These are phyloP conservation scores for Sialia sialis DNA, from an alignment of 2,113 vertebrate genomes.

Conservation along the genomic window DNA sequence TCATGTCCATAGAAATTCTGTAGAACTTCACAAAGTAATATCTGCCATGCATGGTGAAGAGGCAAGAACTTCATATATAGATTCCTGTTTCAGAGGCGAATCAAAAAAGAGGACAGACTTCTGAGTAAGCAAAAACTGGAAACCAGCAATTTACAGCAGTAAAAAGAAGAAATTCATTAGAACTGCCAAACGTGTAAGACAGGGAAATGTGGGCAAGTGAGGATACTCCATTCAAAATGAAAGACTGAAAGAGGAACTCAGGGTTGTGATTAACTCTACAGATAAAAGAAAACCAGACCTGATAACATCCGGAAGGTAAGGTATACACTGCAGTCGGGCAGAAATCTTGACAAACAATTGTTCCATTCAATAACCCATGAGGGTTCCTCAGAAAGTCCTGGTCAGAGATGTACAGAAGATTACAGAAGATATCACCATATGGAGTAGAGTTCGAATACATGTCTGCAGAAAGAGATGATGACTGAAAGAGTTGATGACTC, in stretches of 20 bases:
- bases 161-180: not conserved
- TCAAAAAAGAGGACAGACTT: not conserved
- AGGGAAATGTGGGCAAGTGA: not conserved
- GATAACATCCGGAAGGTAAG: not conserved
- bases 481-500: not conserved
- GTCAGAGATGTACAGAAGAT: fast-evolving
- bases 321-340: fast-evolving
- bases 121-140: not conserved
- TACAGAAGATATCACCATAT: fast-evolving
- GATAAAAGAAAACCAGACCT: fast-evolving
- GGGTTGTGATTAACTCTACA: not conserved
- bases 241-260: not conserved
- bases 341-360: fast-evolving
- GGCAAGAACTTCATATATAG: not conserved
- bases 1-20: not conserved
- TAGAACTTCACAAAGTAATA: not conserved
- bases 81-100: not conserved
- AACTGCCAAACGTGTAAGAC: not conserved
- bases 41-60: not conserved
- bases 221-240: not conserved
- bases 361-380: not conserved
- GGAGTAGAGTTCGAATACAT: fast-evolving
- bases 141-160: fast-evolving
- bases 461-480: not conserved
- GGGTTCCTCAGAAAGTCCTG: fast-evolving